Evolutionary conservation across 2,113 vertebrate genomes (phyloP).

Genomic region (Plotosus lineatus): DNA sequence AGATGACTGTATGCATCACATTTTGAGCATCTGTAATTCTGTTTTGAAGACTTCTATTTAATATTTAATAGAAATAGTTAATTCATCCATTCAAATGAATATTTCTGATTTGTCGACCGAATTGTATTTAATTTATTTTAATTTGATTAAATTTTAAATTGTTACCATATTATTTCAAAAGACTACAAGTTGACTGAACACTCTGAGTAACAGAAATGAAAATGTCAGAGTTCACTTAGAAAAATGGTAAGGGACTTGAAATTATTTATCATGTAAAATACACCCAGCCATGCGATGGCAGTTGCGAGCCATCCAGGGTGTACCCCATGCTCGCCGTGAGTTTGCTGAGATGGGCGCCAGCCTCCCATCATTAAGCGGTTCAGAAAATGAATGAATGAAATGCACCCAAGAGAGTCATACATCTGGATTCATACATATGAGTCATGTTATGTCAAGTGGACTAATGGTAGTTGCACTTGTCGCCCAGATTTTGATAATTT

Average conservation of each 20-base stretch:
- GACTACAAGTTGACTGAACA: not conserved
- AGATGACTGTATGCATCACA: not conserved
- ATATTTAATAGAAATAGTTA: constrained; percentile 3
- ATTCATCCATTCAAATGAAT: not conserved
- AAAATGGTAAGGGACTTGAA: no score
- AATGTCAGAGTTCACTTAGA: not conserved
- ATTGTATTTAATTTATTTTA: not conserved
- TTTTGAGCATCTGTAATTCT: not conserved
- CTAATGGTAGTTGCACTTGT: no score
- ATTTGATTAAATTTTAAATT: no score
- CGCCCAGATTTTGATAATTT: no score
- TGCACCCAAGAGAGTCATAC: not conserved
- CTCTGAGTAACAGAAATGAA: not conserved
- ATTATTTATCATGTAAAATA: no score
- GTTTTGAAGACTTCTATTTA: not conserved
- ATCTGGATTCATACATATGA: not conserved
- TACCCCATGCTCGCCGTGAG: no score
- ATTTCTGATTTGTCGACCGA: not conserved
- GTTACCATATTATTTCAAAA: not conserved
- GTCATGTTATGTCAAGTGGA: no score
- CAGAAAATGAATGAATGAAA: no score
- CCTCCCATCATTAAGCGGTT: no score
- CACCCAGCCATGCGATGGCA: no score
- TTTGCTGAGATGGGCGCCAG: no score
- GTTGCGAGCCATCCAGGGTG: no score